Conservation (phyloP, 2,797 vertebrate genomes). For the Mus minutoides region DNA sequence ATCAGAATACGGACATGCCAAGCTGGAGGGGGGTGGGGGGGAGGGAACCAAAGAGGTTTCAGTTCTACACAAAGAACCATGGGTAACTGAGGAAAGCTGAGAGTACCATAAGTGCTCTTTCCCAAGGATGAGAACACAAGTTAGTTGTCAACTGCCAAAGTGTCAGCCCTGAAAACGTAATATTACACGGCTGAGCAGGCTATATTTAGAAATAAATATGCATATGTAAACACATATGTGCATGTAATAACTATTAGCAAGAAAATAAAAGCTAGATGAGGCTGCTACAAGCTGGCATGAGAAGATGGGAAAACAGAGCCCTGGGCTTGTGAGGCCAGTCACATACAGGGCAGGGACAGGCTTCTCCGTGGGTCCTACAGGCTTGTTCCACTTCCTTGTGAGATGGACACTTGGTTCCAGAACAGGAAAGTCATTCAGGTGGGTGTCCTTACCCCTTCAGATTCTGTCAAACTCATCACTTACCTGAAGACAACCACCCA, state of each 20-base stretch:
- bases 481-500: not conserved
- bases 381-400: not conserved
- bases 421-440: not conserved
- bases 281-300: not conserved
- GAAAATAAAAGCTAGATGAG: not conserved
- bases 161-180: not conserved
- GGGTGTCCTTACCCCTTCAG: not conserved
- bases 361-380: not conserved
- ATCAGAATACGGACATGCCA: not conserved
- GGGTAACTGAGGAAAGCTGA: not conserved
- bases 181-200: not conserved
- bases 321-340: not conserved
- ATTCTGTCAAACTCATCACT: not conserved
- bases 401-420: not conserved
- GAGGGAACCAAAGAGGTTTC: not conserved
- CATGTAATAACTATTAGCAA: not conserved
- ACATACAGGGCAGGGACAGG: not conserved
- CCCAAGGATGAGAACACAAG: not conserved
- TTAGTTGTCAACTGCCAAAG: not conserved
- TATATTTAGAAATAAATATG: not conserved
- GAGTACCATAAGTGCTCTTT: not conserved
- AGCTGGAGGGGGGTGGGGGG: not conserved
- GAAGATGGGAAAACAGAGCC: not conserved
- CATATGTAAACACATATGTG: not conserved
- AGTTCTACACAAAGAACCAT: not conserved